phyloP scores from a whole-genome alignment of 2,888 invertebrate genomes.

The Drosophila prostipennis region DNA sequence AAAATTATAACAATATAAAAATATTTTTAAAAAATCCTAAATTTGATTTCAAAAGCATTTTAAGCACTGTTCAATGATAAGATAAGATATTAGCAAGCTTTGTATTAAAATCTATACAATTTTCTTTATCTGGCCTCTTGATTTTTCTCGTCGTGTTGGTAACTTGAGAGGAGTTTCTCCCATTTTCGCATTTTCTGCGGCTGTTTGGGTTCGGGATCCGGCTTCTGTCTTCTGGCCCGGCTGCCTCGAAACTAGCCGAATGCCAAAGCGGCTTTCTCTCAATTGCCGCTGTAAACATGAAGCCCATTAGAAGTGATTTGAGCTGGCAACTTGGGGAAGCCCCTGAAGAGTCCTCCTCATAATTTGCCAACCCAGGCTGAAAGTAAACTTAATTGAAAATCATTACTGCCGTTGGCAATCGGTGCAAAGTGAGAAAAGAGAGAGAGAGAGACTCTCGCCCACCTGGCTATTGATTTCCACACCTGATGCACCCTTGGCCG shows the following conservation, averaged over 20 bases:
- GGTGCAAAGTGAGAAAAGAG: neutral
- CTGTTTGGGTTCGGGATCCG: slow-evolving; percentile 49
- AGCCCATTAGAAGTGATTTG: slow-evolving; percentile 80
- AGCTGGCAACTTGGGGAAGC: slow-evolving; percentile 72
- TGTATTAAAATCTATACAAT: neutral
- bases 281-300: slow-evolving; percentile 82
- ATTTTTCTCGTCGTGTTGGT: slow-evolving; percentile 13
- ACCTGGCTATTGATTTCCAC: slow-evolving; percentile 67
- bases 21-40: too few relatives aligned
- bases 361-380: slow-evolving; percentile 59
- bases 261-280: slow-evolving; percentile 80
- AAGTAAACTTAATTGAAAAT: slow-evolving; percentile 74
- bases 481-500: slow-evolving; percentile 77
- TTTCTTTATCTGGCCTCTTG: neutral
- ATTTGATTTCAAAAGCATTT: too few relatives aligned
- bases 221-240: slow-evolving; percentile 37
- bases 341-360: slow-evolving; percentile 69
- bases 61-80: too few relatives aligned
- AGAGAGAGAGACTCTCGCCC: slow-evolving; percentile 16
- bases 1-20: too few relatives aligned
- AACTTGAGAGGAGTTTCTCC: slow-evolving; percentile 38
- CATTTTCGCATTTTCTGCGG: slow-evolving; percentile 34
- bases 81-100: too few relatives aligned
- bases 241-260: slow-evolving; percentile 38
- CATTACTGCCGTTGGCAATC: slow-evolving; percentile 52